Evolutionary conservation across 2,888 invertebrate species (phyloP), one percentile per base, ranked within the genome.

Genomic region (Mesorhabditis sp.): DNA sequence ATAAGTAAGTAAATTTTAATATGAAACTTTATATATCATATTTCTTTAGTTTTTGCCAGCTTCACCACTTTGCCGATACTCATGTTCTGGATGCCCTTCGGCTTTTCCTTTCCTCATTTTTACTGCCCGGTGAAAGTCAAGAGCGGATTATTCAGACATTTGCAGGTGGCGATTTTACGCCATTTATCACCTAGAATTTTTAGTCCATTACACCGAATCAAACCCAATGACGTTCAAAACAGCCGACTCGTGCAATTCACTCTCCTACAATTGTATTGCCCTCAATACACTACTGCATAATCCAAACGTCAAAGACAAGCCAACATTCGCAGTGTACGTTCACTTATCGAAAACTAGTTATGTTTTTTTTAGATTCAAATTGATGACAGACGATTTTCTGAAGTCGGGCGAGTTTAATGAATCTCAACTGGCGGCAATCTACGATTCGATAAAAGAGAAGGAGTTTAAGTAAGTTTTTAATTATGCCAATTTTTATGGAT

Each of bases 221-320:
- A 78, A 78, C 69, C 74, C 74, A 7, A 62, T 70, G 0, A 41
- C 45, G 4, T 77, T 76, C 62, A 69, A 69, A 7, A 67, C 66
- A 5, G 70, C 76, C 5, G 78, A 78, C 67, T 68, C 72, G n/a
- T 77, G 76, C 42, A 72, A 76, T 69, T 74, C 76, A 13, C 74
- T 80, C 13, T 72, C 80, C 44, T 80, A 79, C 67, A 76, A 75
- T 42, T 75, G 76, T 67, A 76, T 80, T 65, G 78, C 78, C 78
- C 74, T 80, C n/a, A 80, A 80, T 68, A 80, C 80, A 3, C 67
- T 80, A 43, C 67, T 80, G 61, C 77, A 80, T 67, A 80, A 80
- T 67, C 78, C 78, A 13, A 75, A 74, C 43, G 75, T 80, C 43
- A 80, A 76, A 65, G 80, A 80, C 65, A 71, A 72, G 50, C 76